Percentiles rank a stretch among this genome's conserved stretches.
These are phyloP conservation scores for Brachymystax lenok DNA, from an alignment of 2,797 vertebrate genomes.

Conservation along the genomic window DNA sequence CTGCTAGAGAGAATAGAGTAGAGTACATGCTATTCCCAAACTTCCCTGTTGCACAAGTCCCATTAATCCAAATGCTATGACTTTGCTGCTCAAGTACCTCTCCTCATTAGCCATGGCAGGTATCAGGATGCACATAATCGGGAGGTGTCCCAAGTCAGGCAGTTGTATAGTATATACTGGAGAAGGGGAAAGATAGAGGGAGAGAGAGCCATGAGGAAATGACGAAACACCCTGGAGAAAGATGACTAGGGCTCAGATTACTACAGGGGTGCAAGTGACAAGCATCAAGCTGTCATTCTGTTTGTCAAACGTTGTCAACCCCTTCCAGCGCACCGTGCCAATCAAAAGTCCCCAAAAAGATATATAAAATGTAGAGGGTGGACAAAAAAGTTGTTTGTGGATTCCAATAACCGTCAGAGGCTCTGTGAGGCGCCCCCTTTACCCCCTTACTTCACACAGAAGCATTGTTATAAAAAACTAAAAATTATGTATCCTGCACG, in stretches of 20 bases:
- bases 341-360: conserved; percentile 19
- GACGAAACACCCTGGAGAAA: conserved; percentile 69
- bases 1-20: conserved; percentile 44
- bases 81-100: conserved; percentile 70
- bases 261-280: conserved; percentile 18
- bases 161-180: conserved; percentile 43
- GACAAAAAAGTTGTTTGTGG: conserved; percentile 35
- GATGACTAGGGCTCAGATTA: conserved; percentile 42
- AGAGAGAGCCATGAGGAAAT: conserved; percentile 58
- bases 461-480: conserved; percentile 26
- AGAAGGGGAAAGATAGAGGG: conserved; percentile 8
- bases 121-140: conserved; percentile 83
- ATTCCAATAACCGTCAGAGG: conserved; percentile 24
- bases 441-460: conserved; percentile 17
- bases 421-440: conserved; percentile 7
- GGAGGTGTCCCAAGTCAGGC: conserved; percentile 77
- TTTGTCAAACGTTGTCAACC: too few species aligned
- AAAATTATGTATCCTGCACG: conserved; percentile 31
- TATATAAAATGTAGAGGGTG: conserved; percentile 29
- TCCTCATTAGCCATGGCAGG: conserved; percentile 82
- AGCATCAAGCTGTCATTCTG: too few species aligned
- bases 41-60: conserved; percentile 60
- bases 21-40: conserved; percentile 70
- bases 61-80: conserved; percentile 80
- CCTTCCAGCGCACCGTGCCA: too few species aligned